phyloP scores from a whole-genome alignment of 2,113 vertebrate genomes.

The Centrocercus urophasianus region DNA sequence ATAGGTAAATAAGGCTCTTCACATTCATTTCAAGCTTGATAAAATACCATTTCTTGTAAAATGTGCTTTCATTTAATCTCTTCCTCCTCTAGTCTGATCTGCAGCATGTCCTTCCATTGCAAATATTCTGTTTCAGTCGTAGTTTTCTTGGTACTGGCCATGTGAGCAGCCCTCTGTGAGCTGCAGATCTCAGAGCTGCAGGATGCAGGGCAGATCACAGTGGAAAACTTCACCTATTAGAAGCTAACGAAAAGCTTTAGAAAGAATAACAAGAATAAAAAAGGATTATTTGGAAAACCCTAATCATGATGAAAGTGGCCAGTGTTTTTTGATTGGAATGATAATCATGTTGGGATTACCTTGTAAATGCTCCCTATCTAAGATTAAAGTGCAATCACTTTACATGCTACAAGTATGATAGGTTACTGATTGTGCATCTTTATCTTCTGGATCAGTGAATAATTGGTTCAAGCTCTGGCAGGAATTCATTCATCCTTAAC shows the following conservation, averaged over 20 bases:
- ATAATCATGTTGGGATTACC: not conserved
- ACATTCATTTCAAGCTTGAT: not conserved
- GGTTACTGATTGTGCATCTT: slow-evolving; percentile 2
- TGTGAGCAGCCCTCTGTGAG: not conserved
- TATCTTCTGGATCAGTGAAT: slow-evolving; percentile 56
- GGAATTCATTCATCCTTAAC: slow-evolving; percentile 22
- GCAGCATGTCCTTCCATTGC: not conserved
- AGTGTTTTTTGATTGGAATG: not conserved
- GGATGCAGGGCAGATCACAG: not conserved
- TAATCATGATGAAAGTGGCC: not conserved
- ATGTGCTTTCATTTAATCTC: not conserved
- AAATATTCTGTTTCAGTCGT: not conserved
- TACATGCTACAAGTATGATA: not conserved
- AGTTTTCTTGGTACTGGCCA: not conserved
- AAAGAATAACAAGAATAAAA: not conserved
- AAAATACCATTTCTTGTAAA: not conserved
- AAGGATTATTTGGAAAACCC: not conserved
- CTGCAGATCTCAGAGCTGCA: not conserved
- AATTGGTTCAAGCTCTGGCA: slow-evolving; percentile 38
- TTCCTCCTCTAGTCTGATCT: not conserved
- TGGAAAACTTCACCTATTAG: not conserved
- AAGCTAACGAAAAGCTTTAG: not conserved
- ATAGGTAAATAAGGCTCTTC: not conserved
- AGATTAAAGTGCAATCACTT: not conserved
- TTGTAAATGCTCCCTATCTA: not conserved